These are phyloP conservation scores for Flabesymbios commensalis DNA, from an alignment of 2,888 invertebrate species.

Conservation along the genomic window DNA sequence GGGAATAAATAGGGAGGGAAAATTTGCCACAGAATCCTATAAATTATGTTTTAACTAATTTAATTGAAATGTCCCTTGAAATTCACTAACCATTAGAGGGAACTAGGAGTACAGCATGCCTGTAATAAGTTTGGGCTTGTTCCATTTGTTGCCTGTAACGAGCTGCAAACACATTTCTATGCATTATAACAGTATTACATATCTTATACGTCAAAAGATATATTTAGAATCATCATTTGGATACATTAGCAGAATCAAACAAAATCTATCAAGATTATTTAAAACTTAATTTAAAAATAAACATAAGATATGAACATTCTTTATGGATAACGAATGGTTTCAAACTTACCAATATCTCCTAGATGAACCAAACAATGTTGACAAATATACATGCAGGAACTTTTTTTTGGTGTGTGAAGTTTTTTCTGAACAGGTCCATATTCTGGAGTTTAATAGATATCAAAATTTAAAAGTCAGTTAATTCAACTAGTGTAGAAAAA, in stretches of 20 bases:
- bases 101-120: slow-evolving; percentile 61
- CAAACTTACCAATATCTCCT: slow-evolving; percentile 70
- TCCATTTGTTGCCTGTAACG: slow-evolving; percentile 80
- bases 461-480: neutral
- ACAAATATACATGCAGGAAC: slow-evolving; percentile 81
- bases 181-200: neutral
- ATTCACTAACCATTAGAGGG: slow-evolving; percentile 60
- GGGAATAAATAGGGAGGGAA: no score
- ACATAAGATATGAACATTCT: neutral
- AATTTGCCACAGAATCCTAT: no score
- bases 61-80: neutral
- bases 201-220: neutral
- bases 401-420: slow-evolving; percentile 55
- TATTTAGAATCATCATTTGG: no score
- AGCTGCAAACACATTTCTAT: slow-evolving; percentile 61
- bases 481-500: no score
- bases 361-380: slow-evolving; percentile 88
- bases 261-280: neutral
- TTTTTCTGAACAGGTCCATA: slow-evolving; percentile 31
- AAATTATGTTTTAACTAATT: neutral
- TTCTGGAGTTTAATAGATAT: slow-evolving; percentile 9
- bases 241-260: no score
- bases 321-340: neutral
- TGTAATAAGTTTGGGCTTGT: slow-evolving; percentile 82
- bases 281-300: neutral